Percentiles rank a stretch among this genome's conserved stretches.
Evolutionary conservation across 2,797 vertebrate genomes (phyloP).

Genomic region (Diglossa cyanea): DNA sequence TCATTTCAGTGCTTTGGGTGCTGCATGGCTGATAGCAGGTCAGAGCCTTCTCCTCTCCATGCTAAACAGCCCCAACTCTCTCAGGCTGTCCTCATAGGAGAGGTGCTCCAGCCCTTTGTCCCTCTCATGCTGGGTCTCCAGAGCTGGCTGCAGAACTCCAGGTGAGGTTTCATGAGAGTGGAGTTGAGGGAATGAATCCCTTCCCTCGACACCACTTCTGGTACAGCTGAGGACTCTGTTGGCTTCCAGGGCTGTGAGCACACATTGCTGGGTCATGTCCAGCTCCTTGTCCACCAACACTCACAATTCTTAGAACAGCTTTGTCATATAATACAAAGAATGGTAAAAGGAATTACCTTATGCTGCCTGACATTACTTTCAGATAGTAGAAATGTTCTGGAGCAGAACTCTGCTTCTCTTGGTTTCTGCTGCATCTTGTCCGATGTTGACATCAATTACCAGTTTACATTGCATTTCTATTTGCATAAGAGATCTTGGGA

Average conservation of each 20-base stretch:
- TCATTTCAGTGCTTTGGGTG: not conserved
- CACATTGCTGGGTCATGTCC: not conserved
- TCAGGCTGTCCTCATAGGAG: not conserved
- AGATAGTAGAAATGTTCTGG: not conserved
- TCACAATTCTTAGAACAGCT: not conserved
- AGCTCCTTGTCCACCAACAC: not conserved
- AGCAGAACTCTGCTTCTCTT: not conserved
- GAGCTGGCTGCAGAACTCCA: not conserved
- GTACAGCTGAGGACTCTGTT: not conserved
- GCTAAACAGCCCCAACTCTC: not conserved
- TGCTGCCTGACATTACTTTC: not conserved
- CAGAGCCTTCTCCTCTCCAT: not conserved
- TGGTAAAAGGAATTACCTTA: not conserved
- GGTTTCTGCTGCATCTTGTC: not conserved
- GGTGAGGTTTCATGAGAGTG: not conserved
- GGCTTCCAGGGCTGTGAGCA: accelerated
- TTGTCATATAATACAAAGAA: not conserved
- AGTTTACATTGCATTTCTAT: accelerated
- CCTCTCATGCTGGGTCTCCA: not conserved
- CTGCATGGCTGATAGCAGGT: not conserved
- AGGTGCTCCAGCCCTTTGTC: not conserved
- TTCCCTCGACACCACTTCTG: accelerated
- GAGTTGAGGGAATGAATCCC: not conserved
- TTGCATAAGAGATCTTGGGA: not conserved
- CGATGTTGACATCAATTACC: not conserved